A percentile compares a stretch with the other conserved stretches of the same genome.
phyloP scores from a whole-genome alignment of 2,797 vertebrate genomes.

The Threskiornis aethiopicus region DNA sequence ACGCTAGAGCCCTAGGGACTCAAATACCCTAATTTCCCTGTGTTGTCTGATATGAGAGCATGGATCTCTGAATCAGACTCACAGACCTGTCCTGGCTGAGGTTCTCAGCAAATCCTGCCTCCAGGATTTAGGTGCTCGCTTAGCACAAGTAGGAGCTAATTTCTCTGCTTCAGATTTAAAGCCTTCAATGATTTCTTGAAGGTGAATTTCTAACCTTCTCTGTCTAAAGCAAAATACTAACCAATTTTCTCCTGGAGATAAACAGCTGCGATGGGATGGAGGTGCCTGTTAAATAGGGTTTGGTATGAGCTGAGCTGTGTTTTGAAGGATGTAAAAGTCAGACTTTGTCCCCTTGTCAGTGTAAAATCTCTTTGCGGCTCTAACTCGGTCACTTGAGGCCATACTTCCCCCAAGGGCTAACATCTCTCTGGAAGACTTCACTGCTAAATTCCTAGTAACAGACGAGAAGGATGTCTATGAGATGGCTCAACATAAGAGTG shows the following conservation, averaged over 20 bases:
- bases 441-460: neutral
- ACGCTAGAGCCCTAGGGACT: neutral
- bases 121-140: neutral
- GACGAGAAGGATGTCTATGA: neutral
- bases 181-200: neutral
- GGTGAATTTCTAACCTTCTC: constrained; percentile 3
- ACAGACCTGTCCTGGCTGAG: neutral
- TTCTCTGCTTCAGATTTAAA: neutral
- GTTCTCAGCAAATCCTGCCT: neutral
- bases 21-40: accelerated
- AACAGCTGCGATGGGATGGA: neutral
- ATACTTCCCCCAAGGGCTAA: neutral
- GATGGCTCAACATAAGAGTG: neutral
- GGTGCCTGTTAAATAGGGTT: neutral
- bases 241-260: neutral
- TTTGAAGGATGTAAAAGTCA: neutral
- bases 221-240: neutral
- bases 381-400: neutral
- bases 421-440: neutral
- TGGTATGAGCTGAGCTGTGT: neutral
- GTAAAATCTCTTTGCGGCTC: neutral
- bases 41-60: accelerated
- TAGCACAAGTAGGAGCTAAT: neutral
- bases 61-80: neutral
- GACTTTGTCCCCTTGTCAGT: neutral